These are phyloP conservation scores for Syrista parreyssii DNA, from an alignment of 2,888 invertebrate genomes.

Conservation along the genomic window DNA sequence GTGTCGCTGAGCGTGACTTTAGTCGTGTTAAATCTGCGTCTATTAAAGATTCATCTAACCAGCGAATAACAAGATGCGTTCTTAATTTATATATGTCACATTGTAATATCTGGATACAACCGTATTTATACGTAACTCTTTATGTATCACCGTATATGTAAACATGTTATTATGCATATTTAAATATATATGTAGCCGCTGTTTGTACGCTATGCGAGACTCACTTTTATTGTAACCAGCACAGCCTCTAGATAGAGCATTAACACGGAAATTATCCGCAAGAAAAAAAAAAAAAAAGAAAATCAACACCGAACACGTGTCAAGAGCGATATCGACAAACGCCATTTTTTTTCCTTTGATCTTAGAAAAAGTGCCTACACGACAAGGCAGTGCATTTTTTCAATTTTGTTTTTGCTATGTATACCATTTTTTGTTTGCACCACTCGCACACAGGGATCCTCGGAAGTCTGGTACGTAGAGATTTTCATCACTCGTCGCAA, in stretches of 20 bases:
- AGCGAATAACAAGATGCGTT: neutral
- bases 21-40: neutral
- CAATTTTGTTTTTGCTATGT: no score
- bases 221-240: slow-evolving; percentile 8
- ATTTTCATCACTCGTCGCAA: no score
- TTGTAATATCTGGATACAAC: neutral
- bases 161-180: neutral
- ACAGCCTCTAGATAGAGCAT: neutral
- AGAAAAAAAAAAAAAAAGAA: no score
- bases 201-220: slow-evolving; percentile 1
- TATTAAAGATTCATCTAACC: neutral
- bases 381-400: no score
- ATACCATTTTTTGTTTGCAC: no score
- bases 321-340: no score
- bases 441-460: no score
- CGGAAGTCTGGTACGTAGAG: no score
- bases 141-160: neutral
- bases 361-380: no score
- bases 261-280: no score
- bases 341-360: no score
- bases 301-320: no score
- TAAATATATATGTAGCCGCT: neutral
- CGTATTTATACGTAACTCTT: neutral
- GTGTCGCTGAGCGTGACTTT: neutral
- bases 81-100: neutral